Base-by-base conservation (phyloP, 2,113 vertebrate species). In the Salvelinus namaycush region DNA sequence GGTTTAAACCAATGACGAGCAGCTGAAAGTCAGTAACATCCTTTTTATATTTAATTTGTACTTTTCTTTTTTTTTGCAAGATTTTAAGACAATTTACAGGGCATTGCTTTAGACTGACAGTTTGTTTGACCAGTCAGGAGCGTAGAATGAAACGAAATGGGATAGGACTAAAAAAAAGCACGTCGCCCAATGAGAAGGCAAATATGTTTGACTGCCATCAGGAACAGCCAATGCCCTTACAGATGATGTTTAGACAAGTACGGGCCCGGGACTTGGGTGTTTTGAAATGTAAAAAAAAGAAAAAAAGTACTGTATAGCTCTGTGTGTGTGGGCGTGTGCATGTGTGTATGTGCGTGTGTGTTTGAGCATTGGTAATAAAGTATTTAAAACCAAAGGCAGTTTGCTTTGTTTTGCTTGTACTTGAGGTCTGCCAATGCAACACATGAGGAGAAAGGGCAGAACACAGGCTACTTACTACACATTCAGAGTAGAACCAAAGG, bases 291-390 rank as follows among this genome's bases (percentile, higher is more conserved):
- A 5, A 75, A 73, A n/a, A 9, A 64, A 78, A 76, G 2, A 27
- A 70, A 77, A 76, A 79, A 71, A 26, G 87, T 83, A 80, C 68
- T 87, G 88, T 89, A 87, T 82, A 88, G 87, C 75, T 86, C 76
- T 48, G 77, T 81, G 87, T 87, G 82, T 82, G 88, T 27, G 68
- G 81, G 81, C 79, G 57, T 76, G 76, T 80, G 66, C 79, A 81
- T 81, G 83, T 70, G 68, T 70, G 81, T 70, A 60, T 31, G 76
- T 76, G 73, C 62, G 78, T 66, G 70, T 69, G 77, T 80, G 85
- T 78, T 78, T 79, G 78, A 87, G 76, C 73, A 77, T 83, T 88
- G 84, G 76, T 86, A 91, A 90, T 90, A 92, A 90, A 91, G 73
- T 72, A 72, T 85, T 85, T 84, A 78, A 83, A 62, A 62, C 59